Base-by-base conservation (phyloP, 1,140 invertebrate species). In the Aphelenchoides besseyi region DNA sequence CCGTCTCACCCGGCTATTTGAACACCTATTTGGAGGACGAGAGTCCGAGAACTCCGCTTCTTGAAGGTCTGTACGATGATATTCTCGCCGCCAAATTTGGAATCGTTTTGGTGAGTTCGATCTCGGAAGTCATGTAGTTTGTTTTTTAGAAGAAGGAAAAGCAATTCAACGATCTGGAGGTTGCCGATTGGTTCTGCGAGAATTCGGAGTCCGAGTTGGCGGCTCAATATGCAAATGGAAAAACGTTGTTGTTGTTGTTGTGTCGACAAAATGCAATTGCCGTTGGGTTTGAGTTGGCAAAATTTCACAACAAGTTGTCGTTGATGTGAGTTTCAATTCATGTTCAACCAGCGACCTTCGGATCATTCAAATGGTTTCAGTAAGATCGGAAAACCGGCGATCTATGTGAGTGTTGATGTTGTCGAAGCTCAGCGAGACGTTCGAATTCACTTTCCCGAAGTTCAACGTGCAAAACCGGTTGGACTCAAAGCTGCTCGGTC, bases 391-490 rank as follows among this genome's bases (percentile, higher is more conserved):
- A 59, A 59, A 33, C 55, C 55, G 12, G 26, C 26, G 12, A 59
- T 59, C 18, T 59, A 59, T 33, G 55, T 59, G 18, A 59, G 55
- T 23, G 26, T 8, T 8, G 23, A 59, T 23, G 18, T 59, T 12
- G 18, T 59, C 55, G 5, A 5, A 5, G 55, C 55, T 23, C 55
- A 59, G 23, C 55, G 55, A 59, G 55, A 59, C 55, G 55, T 59
- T 59, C 55, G 55, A 8, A 5, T 59, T 28, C 55, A 59, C 55
- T 59, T 59, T 23, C 55, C 55, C 5, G 55, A 59, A 18, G 5
- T 59, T 59, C 5, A 59, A 28, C 5, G 5, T 18, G 5, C 55
- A 5, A 28, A 33, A 5, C 55, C 5, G 55, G 32, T 18, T 12
- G 18, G 5, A 8, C 23, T 59, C 5, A 23, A 59, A 18, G 55